Evolutionary conservation across 2,113 vertebrate genomes (phyloP), one percentile per base, ranked within the genome.

Genomic region (Vicugna pacos): DNA sequence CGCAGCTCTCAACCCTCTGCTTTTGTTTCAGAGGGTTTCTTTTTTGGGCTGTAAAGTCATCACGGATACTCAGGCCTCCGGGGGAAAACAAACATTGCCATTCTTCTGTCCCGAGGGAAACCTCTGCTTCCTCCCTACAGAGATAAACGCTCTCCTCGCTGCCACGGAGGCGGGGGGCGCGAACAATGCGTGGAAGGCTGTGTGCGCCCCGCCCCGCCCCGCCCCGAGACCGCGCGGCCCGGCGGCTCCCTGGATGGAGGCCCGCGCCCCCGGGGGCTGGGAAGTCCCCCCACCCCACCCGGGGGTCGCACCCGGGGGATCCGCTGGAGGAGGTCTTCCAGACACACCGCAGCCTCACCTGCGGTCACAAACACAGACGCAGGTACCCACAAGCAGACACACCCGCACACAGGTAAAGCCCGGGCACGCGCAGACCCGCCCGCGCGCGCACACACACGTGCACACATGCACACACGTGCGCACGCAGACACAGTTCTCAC

Each of bases 191-290:
- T 0, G 26, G 7, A 42, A 58, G 46, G 8, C 0, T 4, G 32
- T 8, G 13, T 12, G n/a, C 69, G 5, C 19, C 67, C 38, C 15
- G 0, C 32, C 32, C 38, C 15, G 0, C 32, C 32, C 4, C 3
- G 6, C 26, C 26, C 52, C 30, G 2, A 42, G 38, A 42, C 38
- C 38, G 38, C 38, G 38, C 38, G 38, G 38, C 38, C 38, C 38
- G 5, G 38, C 38, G 38, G 38, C 38, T 42, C 38, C 38, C 38
- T 42, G 38, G 38, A 42, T 5, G 38, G 38, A 42, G 38, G 38
- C 38, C 38, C 38, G 38, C 4, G 38, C 90, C 79, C 42, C 15
- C 3, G 4, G 2, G 24, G 48, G 26, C 56, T 54, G 38, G 17
- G 6, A 30, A 19, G 32, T 19, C 42, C 52, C 82, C 56, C 20